Evolutionary conservation across 2,797 vertebrate species (phyloP), one percentile per base, ranked within the genome.

Genomic region (Pangasius mekongensis): DNA sequence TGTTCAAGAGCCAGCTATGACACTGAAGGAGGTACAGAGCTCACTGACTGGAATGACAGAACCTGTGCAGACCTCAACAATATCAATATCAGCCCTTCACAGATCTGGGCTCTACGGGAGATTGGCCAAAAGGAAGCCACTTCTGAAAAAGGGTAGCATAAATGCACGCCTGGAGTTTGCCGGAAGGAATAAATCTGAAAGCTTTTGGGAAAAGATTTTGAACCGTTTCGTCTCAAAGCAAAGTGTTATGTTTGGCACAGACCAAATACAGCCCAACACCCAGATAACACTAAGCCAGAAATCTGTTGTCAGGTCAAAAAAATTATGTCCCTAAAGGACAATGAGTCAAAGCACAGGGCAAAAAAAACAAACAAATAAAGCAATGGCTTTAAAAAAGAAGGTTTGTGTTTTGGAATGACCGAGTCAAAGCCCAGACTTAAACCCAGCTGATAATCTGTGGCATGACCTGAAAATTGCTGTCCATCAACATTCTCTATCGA

Each of bases 61-160:
- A 22, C 27, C 16, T 52, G 16, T 84, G 14, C 24, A 66, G 18
- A 49, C 43, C 18, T 52, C 16, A 67, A 52, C 82, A 83, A 66
- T 52, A 67, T 83, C 58, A n/a, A n/a, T n/a, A 82, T 39, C 78
- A 64, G 36, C 24, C n/a, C 80, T 62, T 82, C 80, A 81, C 56
- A 14, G 27, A 30, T 54, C 49, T 54, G 76, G 33, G 22, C 10
- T 60, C 56, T 47, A 20, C 30, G 8, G 27, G 30, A 83, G 20
- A 83, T 9, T 67, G 27, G 43, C 62, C 82, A 30, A 27, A n/a
- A 83, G 39, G 39, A 83, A 83, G 24, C 81, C 39, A 64, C 39
- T 64, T 64, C 36, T 64, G 39, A n/a, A 64, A 60, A 82, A 62
- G 11, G 77, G 3, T 80, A 80, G 5, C 49, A 78, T 36, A 80